A percentile compares a stretch with the other conserved stretches of the same genome.
Evolutionary conservation across 2,113 vertebrate species (phyloP).

Genomic region (Amazona vittata): DNA sequence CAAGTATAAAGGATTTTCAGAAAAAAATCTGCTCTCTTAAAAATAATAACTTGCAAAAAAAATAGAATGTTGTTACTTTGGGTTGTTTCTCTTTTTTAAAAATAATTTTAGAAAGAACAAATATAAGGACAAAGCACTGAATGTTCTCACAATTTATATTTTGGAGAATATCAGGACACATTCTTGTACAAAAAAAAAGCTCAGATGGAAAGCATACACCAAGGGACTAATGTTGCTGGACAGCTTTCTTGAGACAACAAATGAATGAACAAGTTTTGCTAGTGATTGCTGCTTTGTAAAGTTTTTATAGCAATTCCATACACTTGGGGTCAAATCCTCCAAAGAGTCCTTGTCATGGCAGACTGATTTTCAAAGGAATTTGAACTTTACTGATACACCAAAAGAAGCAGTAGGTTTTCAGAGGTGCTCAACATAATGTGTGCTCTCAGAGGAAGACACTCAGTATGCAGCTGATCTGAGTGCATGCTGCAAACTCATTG

Average conservation of each 20-base stretch:
- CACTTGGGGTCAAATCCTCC: neutral
- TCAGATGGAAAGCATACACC: rapidly evolving
- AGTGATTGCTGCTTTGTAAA: neutral
- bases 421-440: rapidly evolving
- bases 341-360: neutral
- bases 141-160: neutral
- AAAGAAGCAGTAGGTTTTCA: neutral
- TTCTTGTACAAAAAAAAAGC: neutral
- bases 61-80: neutral
- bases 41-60: neutral
- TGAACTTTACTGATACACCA: neutral
- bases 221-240: rapidly evolving
- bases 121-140: neutral
- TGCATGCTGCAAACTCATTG: neutral
- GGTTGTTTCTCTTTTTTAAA: rapidly evolving
- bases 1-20: slow-evolving; percentile 8
- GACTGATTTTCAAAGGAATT: neutral
- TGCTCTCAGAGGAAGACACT: neutral
- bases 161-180: neutral
- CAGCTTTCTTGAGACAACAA: neutral
- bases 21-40: neutral
- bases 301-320: neutral
- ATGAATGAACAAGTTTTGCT: neutral
- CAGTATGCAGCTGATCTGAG: neutral
- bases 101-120: neutral